Percentiles rank a stretch among this genome's conserved stretches.
Conservation (phyloP, 2,888 invertebrate genomes). For the Horisme vitalbata region DNA sequence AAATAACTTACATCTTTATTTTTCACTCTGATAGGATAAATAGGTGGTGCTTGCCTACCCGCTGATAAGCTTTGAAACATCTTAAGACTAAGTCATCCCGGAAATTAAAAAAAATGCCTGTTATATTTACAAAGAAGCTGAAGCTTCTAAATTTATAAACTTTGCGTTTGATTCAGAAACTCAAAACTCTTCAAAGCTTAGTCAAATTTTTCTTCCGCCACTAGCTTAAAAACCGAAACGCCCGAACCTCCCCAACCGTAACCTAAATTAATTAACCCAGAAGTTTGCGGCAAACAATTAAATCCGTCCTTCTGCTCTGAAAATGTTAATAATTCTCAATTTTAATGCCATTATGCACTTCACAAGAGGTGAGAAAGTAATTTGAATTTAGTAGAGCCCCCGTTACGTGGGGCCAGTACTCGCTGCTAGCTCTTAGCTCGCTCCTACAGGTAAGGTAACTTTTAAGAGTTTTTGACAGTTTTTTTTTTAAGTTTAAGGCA, state of each 20-base stretch:
- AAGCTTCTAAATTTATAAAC: background rate
- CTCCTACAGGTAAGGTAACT: no score
- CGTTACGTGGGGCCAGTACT: background rate
- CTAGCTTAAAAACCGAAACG: constrained; percentile 11
- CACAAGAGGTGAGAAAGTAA: constrained; percentile 73
- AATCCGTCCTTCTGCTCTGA: constrained; percentile 35
- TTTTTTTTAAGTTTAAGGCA: no score
- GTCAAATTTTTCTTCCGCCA: constrained; percentile 5
- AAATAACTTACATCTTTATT: no score
- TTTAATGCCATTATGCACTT: constrained; percentile 78
- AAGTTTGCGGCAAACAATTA: constrained; percentile 35
- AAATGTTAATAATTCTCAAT: constrained; percentile 68
- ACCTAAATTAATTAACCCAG: constrained; percentile 36
- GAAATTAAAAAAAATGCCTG: no score
- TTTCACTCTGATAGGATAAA: no score
- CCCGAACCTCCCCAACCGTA: constrained; percentile 3
- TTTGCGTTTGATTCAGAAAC: background rate
- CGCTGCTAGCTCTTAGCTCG: background rate
- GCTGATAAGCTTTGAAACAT: no score
- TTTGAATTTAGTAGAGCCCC: constrained; percentile 72
- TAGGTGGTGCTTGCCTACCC: no score
- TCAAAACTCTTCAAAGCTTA: constrained; percentile 7
- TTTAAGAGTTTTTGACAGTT: no score
- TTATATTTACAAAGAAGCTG: no score
- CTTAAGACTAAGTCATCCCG: no score